Evolutionary conservation across 2,888 invertebrate genomes (phyloP).

Genomic region (Plagodis dolabraria): DNA sequence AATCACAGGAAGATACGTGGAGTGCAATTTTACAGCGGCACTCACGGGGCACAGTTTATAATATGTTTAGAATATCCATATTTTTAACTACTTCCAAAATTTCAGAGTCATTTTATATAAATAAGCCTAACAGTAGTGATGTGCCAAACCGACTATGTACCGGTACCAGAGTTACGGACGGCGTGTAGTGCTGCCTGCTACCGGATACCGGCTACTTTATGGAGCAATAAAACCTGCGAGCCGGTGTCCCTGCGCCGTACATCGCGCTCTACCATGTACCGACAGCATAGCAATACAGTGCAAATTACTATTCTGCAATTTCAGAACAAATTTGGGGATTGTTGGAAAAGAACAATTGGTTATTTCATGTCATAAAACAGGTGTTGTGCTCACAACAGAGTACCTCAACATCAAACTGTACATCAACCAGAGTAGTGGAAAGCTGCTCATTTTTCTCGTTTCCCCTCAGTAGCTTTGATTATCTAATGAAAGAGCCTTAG

Average conservation of each 20-base stretch:
- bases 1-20: too few species aligned
- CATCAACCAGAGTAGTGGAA: too few species aligned
- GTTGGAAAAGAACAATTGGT: too few species aligned
- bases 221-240: constrained; percentile 69
- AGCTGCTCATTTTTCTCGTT: too few species aligned
- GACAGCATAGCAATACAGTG: constrained; percentile 51
- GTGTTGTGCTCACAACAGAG: too few species aligned
- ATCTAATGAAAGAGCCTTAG: too few species aligned
- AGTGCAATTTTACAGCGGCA: too few species aligned
- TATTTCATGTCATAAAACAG: too few species aligned
- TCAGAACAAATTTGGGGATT: neutral
- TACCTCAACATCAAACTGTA: too few species aligned
- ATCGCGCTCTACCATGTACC: constrained; percentile 46
- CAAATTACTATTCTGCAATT: neutral
- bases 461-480: too few species aligned
- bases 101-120: neutral
- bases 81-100: neutral
- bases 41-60: too few species aligned
- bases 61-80: neutral
- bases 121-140: constrained; percentile 14
- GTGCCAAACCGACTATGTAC: constrained; percentile 17
- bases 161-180: constrained; percentile 13
- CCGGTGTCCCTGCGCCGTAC: constrained; percentile 63
- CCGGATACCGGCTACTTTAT: constrained; percentile 73
- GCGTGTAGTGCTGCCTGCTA: constrained; percentile 40